Percentiles rank a stretch among this genome's conserved stretches.
These are phyloP conservation scores for Colistium nudipinnis DNA, from an alignment of 2,113 vertebrate species.

Conservation along the genomic window DNA sequence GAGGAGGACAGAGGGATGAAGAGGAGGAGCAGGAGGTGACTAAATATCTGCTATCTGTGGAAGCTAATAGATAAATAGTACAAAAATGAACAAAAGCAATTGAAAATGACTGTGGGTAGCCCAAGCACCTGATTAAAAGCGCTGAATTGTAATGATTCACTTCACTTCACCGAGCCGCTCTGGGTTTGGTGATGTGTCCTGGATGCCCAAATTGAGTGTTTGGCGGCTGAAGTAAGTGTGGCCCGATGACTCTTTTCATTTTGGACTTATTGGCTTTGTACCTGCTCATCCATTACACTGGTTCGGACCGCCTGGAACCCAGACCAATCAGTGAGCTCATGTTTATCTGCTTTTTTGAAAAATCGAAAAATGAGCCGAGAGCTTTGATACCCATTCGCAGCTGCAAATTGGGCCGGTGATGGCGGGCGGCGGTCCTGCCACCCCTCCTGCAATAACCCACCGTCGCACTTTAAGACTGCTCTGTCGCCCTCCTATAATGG, in stretches of 20 bases:
- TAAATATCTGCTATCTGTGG: too few relatives aligned
- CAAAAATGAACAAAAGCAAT: neutral
- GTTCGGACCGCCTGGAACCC: neutral
- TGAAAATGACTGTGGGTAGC: conserved; percentile 2
- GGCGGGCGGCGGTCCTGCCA: neutral
- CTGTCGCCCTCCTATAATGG: conserved; percentile 33
- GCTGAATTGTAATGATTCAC: conserved; percentile 1
- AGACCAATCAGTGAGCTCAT: neutral
- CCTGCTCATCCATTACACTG: conserved; percentile 21
- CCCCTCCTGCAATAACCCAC: conserved; percentile 28
- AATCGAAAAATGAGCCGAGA: neutral
- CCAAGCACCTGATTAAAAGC: neutral
- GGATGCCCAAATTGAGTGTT: neutral
- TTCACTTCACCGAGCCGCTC: neutral
- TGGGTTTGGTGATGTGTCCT: neutral
- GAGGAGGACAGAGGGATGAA: conserved; percentile 27
- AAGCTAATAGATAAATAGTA: too few relatives aligned
- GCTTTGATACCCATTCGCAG: neutral
- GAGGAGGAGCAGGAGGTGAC: neutral
- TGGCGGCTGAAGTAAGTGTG: neutral
- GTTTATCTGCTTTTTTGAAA: neutral
- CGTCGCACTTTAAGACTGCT: conserved; percentile 32
- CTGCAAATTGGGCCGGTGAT: neutral
- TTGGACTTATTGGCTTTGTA: conserved; percentile 6
- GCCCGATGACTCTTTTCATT: conserved; percentile 1